A percentile compares a stretch with the other conserved stretches of the same genome.
Evolutionary conservation across 2,113 vertebrate genomes (phyloP).

Genomic region (Electrona antarctica): DNA sequence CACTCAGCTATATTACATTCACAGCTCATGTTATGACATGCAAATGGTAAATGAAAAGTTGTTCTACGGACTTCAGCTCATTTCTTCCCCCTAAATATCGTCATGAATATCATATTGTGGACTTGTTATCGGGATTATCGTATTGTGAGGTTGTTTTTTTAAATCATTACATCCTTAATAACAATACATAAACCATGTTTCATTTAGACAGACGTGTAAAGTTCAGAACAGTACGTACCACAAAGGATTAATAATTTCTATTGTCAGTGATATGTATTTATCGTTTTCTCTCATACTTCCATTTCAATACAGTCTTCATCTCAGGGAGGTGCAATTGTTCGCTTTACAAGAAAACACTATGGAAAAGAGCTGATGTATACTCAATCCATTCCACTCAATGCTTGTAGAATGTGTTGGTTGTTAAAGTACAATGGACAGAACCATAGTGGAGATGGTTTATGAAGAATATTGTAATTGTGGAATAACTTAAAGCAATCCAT

Average conservation of each 20-base stretch:
- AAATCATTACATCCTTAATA: too few species aligned
- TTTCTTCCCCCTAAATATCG: too few species aligned
- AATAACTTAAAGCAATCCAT: slow-evolving; percentile 47
- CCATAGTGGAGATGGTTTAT: slow-evolving; percentile 40
- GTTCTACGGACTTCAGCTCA: too few species aligned
- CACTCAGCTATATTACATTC: too few species aligned
- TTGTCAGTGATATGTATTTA: slow-evolving; percentile 13
- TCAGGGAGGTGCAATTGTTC: slow-evolving; percentile 69
- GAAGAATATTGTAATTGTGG: slow-evolving; percentile 46
- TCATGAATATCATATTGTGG: too few species aligned
- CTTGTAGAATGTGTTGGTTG: slow-evolving; percentile 51
- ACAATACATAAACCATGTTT: slow-evolving; percentile 5
- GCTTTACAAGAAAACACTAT: slow-evolving; percentile 38
- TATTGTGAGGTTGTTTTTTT: too few species aligned
- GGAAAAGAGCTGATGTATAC: slow-evolving; percentile 26
- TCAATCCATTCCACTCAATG: slow-evolving; percentile 53
- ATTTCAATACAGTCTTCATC: slow-evolving; percentile 62
- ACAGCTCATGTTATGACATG: too few species aligned
- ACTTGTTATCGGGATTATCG: too few species aligned
- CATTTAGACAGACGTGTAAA: slow-evolving; percentile 5
- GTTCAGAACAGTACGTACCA: background rate
- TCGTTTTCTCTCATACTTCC: slow-evolving; percentile 24
- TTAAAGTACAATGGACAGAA: slow-evolving; percentile 21
- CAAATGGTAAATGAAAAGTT: too few species aligned
- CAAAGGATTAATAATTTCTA: background rate